Evolutionary conservation across 1,140 invertebrate genomes (phyloP).

Genomic region (Monomorium pharaonis): DNA sequence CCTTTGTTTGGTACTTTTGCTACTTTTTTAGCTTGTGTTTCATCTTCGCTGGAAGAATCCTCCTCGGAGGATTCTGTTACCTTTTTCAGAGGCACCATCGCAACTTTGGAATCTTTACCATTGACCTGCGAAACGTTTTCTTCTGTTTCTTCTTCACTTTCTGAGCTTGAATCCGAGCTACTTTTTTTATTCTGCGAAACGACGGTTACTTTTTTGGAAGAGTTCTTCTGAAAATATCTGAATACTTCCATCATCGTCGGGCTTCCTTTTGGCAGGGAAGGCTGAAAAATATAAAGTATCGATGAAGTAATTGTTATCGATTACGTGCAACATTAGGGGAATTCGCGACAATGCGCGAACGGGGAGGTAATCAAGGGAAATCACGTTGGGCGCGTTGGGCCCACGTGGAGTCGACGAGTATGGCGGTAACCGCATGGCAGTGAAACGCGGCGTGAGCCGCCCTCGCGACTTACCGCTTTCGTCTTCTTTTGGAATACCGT

Average conservation of each 20-base stretch:
- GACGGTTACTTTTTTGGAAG: conserved; percentile 82
- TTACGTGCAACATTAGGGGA: neutral
- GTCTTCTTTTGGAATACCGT: conserved; percentile 87
- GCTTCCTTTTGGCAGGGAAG: conserved; percentile 83
- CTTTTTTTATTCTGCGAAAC: conserved; percentile 75
- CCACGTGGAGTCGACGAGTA: conserved; percentile 75
- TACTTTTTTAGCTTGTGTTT: conserved; percentile 69
- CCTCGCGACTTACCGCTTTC: conserved; percentile 85
- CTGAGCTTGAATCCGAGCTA: conserved; percentile 83
- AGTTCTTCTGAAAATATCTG: conserved; percentile 84
- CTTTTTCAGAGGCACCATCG: conserved; percentile 54
- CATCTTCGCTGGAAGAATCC: conserved; percentile 73
- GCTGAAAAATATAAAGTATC: conserved; percentile 74
- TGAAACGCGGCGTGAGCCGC: neutral
- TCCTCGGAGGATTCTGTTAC: conserved; percentile 63
- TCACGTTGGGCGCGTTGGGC: neutral
- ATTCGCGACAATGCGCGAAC: neutral
- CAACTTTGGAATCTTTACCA: conserved; percentile 61
- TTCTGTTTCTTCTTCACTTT: conserved; percentile 77
- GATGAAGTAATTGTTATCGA: neutral
- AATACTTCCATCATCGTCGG: conserved; percentile 85
- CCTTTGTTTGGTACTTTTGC: too few relatives aligned
- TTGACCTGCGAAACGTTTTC: conserved; percentile 73
- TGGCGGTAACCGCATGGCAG: conserved; percentile 67
- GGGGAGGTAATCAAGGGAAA: neutral